Evolutionary conservation across 2,888 invertebrate species (phyloP), one percentile per base, ranked within the genome.

Genomic region (Ophion ventricosus): DNA sequence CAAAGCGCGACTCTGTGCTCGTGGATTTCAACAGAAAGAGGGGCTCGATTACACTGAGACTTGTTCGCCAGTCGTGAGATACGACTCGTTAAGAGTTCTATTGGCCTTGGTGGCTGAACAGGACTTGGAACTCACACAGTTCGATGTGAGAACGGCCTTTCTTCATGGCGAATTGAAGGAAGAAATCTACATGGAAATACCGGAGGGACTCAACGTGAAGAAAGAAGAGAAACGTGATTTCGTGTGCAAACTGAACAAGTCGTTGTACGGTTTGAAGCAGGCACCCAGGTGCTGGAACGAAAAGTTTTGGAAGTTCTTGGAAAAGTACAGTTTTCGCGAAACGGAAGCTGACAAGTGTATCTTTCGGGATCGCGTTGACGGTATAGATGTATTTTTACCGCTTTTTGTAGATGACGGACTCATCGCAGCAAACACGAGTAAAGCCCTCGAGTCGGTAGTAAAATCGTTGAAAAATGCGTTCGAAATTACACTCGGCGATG

Each of bases 1-100:
- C 69, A 87, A 87, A 26, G 86, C 87, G 0, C 64, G 87, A 26
- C 26, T 87, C 1, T 86, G 86, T 69, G 87, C 86, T 0, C 74
- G 79, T 69, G 86, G 86, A 17, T 88, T 85, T 20, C 64, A 23
- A 1, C 85, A 86, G 40, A 69, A 61, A 17, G 54, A 69, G 7
- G 72, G 66, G 0, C 61, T 83, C 11, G 76, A 83, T 14, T 78
- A 25, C 59, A 59, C 8, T 0, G 70, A 76, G 11, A 76, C 80
- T 25, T 25, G 1, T 4, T 29, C 84, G 8, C 84, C 85, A 1
- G 83, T 84, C 0, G 78, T 86, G 1, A 72, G 85, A 10, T 85
- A 83, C 35, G 84, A 84, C 20, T 83, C 79, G 0, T n/a, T 87
- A 1, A 29, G 84, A 14, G 67, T 64, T 0, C 10, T 88, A 0